A percentile compares a stretch with the other conserved stretches of the same genome.
These are phyloP conservation scores for Byasa hedistus DNA, from an alignment of 2,888 invertebrate genomes.

Conservation along the genomic window DNA sequence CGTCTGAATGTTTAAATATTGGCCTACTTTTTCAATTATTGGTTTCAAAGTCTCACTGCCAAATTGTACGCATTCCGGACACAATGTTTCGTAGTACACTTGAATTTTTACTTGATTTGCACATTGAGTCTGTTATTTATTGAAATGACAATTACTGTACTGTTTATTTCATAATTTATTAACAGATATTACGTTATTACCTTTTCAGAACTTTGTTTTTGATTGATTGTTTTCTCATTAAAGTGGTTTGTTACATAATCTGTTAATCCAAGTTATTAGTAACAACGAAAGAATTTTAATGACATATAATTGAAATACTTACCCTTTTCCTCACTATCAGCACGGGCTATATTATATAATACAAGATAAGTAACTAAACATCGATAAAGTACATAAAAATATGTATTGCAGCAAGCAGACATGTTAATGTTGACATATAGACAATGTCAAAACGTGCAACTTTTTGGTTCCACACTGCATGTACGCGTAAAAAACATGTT, in stretches of 20 bases:
- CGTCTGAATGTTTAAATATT: constrained; percentile 81
- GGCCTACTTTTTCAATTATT: constrained; percentile 77
- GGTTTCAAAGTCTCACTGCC: constrained; percentile 82
- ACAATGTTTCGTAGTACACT: constrained; percentile 87
- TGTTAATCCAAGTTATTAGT: not conserved
- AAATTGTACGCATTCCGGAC: constrained; percentile 87
- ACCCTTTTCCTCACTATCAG: not conserved
- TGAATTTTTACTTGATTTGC: constrained; percentile 30
- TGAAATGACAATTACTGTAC: no score
- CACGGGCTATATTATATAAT: not conserved
- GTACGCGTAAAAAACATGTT: no score
- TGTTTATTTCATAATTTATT: no score
- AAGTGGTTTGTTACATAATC: not conserved
- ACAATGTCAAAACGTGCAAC: not conserved
- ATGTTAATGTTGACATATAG: not conserved
- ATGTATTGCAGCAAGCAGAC: not conserved
- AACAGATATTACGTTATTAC: no score
- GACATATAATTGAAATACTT: not conserved
- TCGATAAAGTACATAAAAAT: not conserved
- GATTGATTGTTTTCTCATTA: no score
- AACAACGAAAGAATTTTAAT: not conserved
- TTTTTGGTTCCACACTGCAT: no score
- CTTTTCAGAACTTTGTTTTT: no score
- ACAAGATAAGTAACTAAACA: not conserved
- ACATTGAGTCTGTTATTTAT: not conserved